phyloP scores from a whole-genome alignment of 2,888 invertebrate genomes.

The Synergus itoensis region DNA sequence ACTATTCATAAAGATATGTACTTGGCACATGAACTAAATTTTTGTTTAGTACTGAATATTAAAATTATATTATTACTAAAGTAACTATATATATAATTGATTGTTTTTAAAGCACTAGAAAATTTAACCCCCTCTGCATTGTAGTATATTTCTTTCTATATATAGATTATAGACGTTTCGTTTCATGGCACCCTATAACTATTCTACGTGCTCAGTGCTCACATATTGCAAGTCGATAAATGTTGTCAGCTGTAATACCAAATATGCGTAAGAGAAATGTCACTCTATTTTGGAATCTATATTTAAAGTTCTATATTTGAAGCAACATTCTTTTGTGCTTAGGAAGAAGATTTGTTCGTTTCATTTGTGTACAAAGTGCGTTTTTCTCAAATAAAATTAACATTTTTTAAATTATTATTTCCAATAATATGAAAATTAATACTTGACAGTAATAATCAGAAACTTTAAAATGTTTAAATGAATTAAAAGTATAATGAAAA shows the following conservation, averaged over 20 bases:
- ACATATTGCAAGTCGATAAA: background rate
- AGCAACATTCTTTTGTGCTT: too few species aligned
- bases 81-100: too few species aligned
- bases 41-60: too few species aligned
- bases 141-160: background rate
- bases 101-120: background rate
- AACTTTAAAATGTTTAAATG: background rate
- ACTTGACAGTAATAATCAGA: too few species aligned
- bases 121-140: background rate
- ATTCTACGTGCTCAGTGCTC: background rate
- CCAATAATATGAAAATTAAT: too few species aligned
- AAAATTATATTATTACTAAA: too few species aligned
- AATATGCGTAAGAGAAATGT: background rate
- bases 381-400: too few species aligned
- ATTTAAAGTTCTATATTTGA: too few species aligned
- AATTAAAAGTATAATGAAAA: background rate
- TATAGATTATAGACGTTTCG: background rate
- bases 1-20: background rate
- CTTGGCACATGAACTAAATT: background rate
- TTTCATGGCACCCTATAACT: background rate
- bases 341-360: too few species aligned
- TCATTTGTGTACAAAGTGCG: too few species aligned
- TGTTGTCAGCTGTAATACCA: background rate
- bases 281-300: too few species aligned
- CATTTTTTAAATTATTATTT: too few species aligned